A percentile compares a stretch with the other conserved stretches of the same genome.
phyloP scores from a whole-genome alignment of 2,113 vertebrate species.

The Motacilla tschutschensis region DNA sequence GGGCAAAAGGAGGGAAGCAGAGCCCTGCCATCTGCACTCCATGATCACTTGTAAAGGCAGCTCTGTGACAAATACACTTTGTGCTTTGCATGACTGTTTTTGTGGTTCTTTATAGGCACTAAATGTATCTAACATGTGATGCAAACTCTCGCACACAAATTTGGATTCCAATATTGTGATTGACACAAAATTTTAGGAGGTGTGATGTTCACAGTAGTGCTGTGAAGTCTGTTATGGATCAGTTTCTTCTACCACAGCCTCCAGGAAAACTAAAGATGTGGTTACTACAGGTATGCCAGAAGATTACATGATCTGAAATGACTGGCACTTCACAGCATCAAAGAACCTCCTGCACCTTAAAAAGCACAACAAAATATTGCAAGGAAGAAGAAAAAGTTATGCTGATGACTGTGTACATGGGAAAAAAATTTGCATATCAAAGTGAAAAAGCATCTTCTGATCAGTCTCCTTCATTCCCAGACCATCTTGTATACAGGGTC shows the following conservation, averaged over 20 bases:
- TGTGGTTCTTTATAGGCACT: background rate
- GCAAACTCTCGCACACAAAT: background rate
- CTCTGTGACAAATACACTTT: background rate
- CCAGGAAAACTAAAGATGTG: background rate
- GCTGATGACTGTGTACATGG: background rate
- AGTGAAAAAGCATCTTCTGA: background rate
- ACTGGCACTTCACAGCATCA: background rate
- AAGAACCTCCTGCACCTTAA: background rate
- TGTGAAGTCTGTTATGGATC: background rate
- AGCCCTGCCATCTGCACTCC: background rate
- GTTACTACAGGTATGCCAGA: background rate
- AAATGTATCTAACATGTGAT: background rate
- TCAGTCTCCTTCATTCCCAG: background rate
- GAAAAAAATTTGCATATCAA: background rate
- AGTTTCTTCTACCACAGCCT: background rate
- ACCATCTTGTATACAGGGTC: constrained; percentile 83
- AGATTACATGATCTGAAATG: background rate
- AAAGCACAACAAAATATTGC: background rate
- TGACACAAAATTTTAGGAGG: background rate
- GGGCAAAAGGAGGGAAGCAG: background rate
- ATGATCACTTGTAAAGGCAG: background rate
- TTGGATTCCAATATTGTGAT: rapidly evolving
- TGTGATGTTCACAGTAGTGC: background rate
- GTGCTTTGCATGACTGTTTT: background rate
- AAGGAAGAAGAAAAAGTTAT: background rate